These are phyloP conservation scores for Mus caroli DNA, from an alignment of 2,797 vertebrate species.

Conservation along the genomic window DNA sequence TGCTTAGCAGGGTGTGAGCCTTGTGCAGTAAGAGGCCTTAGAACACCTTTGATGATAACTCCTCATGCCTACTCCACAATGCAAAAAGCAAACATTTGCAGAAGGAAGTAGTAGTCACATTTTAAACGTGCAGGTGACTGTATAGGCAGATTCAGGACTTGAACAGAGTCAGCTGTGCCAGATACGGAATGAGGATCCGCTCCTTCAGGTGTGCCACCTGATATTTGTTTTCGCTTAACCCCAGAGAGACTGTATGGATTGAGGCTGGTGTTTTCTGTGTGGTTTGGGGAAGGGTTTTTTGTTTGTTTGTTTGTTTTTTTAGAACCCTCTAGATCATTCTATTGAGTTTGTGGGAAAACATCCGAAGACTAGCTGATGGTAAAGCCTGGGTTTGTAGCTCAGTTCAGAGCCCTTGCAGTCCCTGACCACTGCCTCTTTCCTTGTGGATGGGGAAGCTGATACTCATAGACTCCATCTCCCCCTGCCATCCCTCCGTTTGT, in stretches of 20 bases:
- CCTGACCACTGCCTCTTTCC: background rate
- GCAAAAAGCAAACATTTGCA: constrained; percentile 59
- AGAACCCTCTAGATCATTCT: constrained; percentile 20
- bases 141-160: background rate
- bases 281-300: background rate
- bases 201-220: background rate
- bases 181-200: background rate
- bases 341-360: constrained; percentile 39
- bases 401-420: background rate
- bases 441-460: constrained; percentile 16
- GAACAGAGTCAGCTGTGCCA: background rate
- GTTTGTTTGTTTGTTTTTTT: background rate
- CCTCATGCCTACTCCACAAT: background rate
- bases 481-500: too few species aligned
- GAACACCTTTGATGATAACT: background rate
- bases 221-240: background rate
- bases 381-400: background rate
- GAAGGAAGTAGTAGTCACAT: constrained; percentile 44
- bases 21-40: background rate
- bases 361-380: constrained; percentile 18
- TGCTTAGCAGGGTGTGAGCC: background rate
- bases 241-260: background rate
- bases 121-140: background rate
- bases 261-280: background rate
- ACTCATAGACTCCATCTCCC: background rate